Evolutionary conservation across 1,140 invertebrate species (phyloP).

Genomic region (Penaeus chinensis): DNA sequence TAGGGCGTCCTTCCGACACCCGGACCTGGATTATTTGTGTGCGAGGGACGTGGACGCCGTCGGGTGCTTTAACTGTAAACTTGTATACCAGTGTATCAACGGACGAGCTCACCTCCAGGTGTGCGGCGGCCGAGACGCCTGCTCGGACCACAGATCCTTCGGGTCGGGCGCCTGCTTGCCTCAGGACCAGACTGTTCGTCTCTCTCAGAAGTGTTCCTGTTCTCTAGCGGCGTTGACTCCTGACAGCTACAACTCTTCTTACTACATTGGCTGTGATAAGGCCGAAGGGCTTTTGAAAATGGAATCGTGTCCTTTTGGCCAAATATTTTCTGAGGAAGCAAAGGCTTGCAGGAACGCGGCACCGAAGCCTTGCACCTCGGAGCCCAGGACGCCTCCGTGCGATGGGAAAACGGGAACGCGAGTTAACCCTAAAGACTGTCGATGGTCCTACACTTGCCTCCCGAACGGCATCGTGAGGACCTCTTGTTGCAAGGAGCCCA

Average conservation of each 20-base stretch:
- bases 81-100: neutral
- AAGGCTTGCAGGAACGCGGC: neutral
- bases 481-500: neutral
- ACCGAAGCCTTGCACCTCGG: neutral
- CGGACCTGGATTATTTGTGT: slow-evolving; percentile 8
- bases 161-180: slow-evolving; percentile 24
- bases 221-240: neutral
- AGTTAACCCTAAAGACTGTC: slow-evolving; percentile 25
- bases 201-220: neutral
- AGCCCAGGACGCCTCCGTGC: neutral
- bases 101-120: neutral
- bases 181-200: no score
- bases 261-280: neutral
- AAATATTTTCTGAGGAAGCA: neutral
- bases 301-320: neutral
- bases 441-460: slow-evolving; percentile 37
- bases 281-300: neutral
- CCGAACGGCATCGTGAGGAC: slow-evolving; percentile 11
- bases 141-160: neutral
- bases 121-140: neutral
- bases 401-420: neutral
- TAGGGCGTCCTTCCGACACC: neutral
- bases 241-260: slow-evolving; percentile 14
- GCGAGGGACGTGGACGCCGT: neutral
- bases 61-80: slow-evolving; percentile 16